Evolutionary conservation across 35 echinoderm and acorn worm species (phyloP), one percentile per base, ranked within the genome.

Genomic region (Chiridota heheva): DNA sequence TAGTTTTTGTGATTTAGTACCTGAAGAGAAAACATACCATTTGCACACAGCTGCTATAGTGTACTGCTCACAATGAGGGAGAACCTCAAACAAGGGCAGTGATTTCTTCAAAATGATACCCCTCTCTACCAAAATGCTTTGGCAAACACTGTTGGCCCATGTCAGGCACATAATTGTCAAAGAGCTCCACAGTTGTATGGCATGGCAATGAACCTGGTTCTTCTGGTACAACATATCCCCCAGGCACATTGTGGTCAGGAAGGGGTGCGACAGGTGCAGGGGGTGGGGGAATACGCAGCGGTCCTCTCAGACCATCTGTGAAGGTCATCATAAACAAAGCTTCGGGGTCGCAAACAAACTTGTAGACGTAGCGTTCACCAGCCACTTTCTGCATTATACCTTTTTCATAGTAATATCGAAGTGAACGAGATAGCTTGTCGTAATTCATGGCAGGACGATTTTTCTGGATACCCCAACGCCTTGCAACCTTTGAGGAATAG

Each of bases 381-480:
- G 95, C 95, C 1, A 98, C 95, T 62, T 98, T 98, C 95, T 98
- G 95, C 95, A 98, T 98, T 70, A 98, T 98, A 30, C 95, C 95
- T 44, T 98, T 98, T 69, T 98, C 95, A 48, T 98, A 92, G 57
- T 98, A 98, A 74, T 98, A 92, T 15, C 95, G 72, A 29, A 98
- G 44, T 0, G 95, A 98, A 20, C 95, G 89, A 1, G 95, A 98
- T 29, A 98, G 89, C 68, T 98, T 98, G 68, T 98, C 95, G 72
- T 98, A 98, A 61, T 98, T 98, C 95, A 98, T 98, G 72, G 95
- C 95, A 32, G 95, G 95, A 66, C 95, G 40, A 81, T 98, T 98
- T 72, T 98, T 98, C 74, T 98, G 95, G 41, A 98, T 91, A 1
- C 95, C 95, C 95, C 95, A 98, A 44, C 95, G 77, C 59, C 95